Evolutionary conservation across 2,888 invertebrate species (phyloP).

Genomic region (Pemphredon lugubris): DNA sequence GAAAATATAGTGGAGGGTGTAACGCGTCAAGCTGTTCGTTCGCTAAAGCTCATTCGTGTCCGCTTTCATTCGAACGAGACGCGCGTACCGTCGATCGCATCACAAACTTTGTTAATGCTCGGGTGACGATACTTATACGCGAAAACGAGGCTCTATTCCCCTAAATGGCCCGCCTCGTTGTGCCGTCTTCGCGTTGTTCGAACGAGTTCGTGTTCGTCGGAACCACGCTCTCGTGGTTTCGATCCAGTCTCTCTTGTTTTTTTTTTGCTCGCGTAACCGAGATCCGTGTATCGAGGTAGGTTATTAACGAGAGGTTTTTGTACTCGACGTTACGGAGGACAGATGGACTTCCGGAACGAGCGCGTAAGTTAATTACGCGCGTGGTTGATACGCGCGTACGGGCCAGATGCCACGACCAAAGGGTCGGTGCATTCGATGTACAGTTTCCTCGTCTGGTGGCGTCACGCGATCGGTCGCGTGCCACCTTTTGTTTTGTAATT

Average conservation of each 20-base stretch:
- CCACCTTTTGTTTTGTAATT: conserved; percentile 35
- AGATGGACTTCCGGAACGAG: conserved; percentile 55
- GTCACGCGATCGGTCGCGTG: conserved; percentile 45
- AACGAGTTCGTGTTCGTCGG: too few species aligned
- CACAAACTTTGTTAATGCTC: conserved; percentile 1
- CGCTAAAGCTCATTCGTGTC: too few species aligned
- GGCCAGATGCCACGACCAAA: conserved; percentile 52
- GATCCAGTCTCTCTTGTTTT: not conserved
- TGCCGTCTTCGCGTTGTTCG: not conserved
- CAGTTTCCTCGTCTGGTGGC: conserved; percentile 17
- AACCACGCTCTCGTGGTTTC: too few species aligned
- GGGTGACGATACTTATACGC: conserved; percentile 24
- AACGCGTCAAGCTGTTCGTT: too few species aligned
- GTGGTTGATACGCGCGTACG: conserved; percentile 18
- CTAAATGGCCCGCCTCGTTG: conserved; percentile 58
- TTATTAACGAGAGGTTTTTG: conserved; percentile 27
- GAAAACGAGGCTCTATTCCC: conserved; percentile 64
- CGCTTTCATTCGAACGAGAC: too few species aligned
- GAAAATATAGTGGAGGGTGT: too few species aligned
- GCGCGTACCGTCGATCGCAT: too few species aligned
- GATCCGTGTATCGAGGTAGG: not conserved
- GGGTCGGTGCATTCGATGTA: conserved; percentile 31
- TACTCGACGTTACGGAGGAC: conserved; percentile 30
- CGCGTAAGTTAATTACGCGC: conserved; percentile 53
- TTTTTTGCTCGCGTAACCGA: conserved; percentile 13